Percentiles rank a stretch among this genome's conserved stretches.
These are phyloP conservation scores for Corvus moneduloides DNA, from an alignment of 2,113 vertebrate species.

Conservation along the genomic window DNA sequence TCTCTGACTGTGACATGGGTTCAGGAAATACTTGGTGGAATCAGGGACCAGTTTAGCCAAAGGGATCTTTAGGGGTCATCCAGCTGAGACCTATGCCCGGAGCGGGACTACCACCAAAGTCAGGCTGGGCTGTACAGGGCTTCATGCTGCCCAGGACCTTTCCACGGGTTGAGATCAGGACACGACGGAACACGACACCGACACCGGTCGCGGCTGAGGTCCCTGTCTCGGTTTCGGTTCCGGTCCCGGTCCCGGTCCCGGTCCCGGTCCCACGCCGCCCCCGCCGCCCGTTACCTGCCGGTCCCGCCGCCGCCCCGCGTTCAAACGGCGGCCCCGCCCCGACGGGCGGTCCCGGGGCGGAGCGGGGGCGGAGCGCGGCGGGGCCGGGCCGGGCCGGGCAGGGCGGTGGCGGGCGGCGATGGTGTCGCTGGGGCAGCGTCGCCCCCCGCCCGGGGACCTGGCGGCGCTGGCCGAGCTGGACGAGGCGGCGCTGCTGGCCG, in stretches of 20 bases:
- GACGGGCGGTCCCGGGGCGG: neutral
- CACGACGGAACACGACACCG: too few relatives aligned
- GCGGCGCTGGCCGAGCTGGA: neutral
- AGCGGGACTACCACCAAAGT: fast-evolving
- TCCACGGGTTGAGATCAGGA: fast-evolving
- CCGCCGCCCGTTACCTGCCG: neutral
- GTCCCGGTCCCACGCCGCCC: neutral
- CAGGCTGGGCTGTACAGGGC: too few relatives aligned
- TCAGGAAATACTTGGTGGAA: neutral
- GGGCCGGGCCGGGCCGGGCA: too few relatives aligned
- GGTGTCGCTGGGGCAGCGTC: neutral
- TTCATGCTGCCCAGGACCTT: neutral
- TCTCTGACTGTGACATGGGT: neutral
- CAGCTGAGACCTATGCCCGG: fast-evolving
- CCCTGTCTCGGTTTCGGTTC: too few relatives aligned
- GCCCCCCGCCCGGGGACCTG: neutral
- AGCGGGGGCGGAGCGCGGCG: neutral
- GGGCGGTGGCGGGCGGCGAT: neutral
- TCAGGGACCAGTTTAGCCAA: neutral
- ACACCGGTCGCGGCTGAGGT: fast-evolving
- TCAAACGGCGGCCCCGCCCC: neutral
- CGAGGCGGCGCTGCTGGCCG: neutral
- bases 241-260: neutral
- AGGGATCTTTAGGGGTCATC: neutral
- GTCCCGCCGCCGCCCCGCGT: neutral